These are phyloP conservation scores for Turnix velox DNA, from an alignment of 2,113 vertebrate species.

Conservation along the genomic window DNA sequence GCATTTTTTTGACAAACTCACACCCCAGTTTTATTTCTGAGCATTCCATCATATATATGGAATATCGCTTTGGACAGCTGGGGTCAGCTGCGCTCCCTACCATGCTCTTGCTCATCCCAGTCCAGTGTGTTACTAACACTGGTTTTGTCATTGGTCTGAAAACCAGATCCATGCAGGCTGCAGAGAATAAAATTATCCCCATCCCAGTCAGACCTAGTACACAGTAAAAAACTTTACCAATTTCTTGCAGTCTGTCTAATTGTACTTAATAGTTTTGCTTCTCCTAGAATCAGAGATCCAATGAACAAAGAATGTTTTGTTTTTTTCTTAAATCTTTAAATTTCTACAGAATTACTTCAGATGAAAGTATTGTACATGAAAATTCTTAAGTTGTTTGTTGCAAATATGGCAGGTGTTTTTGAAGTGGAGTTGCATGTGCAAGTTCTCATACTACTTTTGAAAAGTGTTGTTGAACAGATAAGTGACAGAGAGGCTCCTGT, in stretches of 20 bases:
- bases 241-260: neutral
- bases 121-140: neutral
- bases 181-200: neutral
- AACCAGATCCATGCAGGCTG: neutral
- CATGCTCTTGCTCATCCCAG: neutral
- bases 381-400: neutral
- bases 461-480: neutral
- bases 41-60: accelerated
- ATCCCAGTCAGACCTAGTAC: neutral
- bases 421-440: neutral
- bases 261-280: neutral
- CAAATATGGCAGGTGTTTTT: neutral
- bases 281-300: neutral
- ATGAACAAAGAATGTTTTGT: neutral
- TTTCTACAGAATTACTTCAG: neutral
- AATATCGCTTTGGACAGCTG: neutral
- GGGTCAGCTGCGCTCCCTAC: neutral
- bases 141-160: neutral
- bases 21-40: neutral
- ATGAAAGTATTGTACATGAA: neutral
- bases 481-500: neutral
- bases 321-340: neutral
- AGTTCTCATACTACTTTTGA: neutral
- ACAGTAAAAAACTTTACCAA: neutral
- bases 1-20: neutral